Percentiles rank a stretch among this genome's conserved stretches.
Evolutionary conservation across 2,113 vertebrate genomes (phyloP).

Genomic region (Scomber scombrus): DNA sequence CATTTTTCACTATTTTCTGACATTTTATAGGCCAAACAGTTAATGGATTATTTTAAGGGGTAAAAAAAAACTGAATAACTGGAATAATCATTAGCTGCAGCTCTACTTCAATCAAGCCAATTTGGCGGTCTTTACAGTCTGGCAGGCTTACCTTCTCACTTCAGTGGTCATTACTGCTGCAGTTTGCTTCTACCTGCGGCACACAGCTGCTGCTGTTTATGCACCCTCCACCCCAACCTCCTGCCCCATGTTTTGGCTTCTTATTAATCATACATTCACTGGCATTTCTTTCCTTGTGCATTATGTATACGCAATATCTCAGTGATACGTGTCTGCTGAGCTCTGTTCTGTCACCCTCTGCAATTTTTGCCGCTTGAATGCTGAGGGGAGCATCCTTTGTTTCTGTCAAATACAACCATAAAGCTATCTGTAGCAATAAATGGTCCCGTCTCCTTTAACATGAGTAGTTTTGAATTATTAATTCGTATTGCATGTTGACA

Average conservation of each 20-base stretch:
- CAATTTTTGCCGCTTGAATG: conserved; percentile 43
- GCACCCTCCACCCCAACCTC: conserved; percentile 19
- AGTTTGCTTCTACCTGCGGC: conserved; percentile 14
- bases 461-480: conserved; percentile 65
- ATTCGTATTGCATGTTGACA: conserved; percentile 47
- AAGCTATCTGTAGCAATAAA: conserved; percentile 67
- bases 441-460: conserved; percentile 36
- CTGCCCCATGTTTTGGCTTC: conserved; percentile 35
- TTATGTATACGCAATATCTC: conserved; percentile 53
- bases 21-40: neutral
- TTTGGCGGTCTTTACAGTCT: neutral
- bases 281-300: conserved; percentile 52
- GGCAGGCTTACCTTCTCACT: neutral
- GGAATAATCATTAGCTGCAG: neutral
- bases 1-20: neutral
- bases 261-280: conserved; percentile 63
- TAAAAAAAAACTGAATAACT: neutral
- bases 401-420: conserved; percentile 32
- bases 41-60: neutral
- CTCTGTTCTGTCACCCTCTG: conserved; percentile 24
- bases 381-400: conserved; percentile 23
- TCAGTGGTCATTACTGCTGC: neutral
- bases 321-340: conserved; percentile 28
- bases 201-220: conserved; percentile 30
- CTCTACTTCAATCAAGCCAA: neutral